Evolutionary conservation across 2,113 vertebrate genomes (phyloP), one percentile per base, ranked within the genome.

Genomic region (Sakesphorus luctuosus): DNA sequence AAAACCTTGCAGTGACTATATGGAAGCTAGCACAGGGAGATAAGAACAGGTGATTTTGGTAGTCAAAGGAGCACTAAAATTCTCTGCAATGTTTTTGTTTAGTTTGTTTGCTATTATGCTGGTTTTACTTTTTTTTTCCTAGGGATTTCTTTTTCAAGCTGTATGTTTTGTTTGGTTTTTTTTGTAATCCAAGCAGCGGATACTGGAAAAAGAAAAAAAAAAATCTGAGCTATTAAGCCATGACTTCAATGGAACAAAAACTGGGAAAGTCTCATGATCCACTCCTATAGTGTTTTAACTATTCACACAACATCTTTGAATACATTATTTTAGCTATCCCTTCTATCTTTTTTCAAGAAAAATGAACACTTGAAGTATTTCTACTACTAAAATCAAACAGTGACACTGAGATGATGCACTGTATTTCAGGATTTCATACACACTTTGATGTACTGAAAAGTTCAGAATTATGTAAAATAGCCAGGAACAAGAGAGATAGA

Each of bases 381-480:
- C 28, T 11, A 61, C 78, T 91, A 81, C 33, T 63, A 78, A 77
- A 87, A 75, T 90, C 68, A 84, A 68, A 28, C 65, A 92, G 7
- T 52, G 35, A 52, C 65, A 59, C 18, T 72, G 38, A 84, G 44
- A 63, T 86, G 55, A 78, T 59, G 28, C 23, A 56, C 31, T 58
- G 31, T 79, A 61, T 81, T 89, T 94, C 80, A 89, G 78, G 52
- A 84, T 81, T 95, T 91, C 11, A 1, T 81, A 59, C 55, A 71
- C 33, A 71, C 35, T 92, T 84, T 89, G 69, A 92, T 77, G 76
- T 90, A 55, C 5, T 31, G 55, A 91, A 84, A 52, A 74, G 52
- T 65, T 93, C 69, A 89, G 69, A 92, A 77, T 85, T 81, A 67
- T 28, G 26, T 65, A 68, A 93, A 87, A 24, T 72, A 93, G 18